phyloP scores from a whole-genome alignment of 2,888 invertebrate species.

The Bhutanitis thaidina region DNA sequence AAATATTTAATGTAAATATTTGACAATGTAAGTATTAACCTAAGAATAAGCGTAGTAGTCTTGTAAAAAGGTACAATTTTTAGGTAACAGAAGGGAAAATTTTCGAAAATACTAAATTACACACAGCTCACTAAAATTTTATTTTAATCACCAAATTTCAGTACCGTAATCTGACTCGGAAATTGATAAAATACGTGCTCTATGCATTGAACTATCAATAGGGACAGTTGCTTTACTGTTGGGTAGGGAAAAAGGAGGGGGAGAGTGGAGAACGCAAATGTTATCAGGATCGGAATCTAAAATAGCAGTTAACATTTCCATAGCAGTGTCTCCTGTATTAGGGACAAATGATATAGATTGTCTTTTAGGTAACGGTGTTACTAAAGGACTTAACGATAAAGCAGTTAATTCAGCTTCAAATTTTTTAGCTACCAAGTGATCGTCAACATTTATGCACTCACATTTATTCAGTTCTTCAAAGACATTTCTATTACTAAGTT shows the following conservation, averaged over 20 bases:
- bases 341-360: constrained; percentile 63
- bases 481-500: constrained; percentile 56
- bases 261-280: constrained; percentile 58
- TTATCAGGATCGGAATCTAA: constrained; percentile 72
- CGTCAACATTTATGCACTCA: constrained; percentile 48
- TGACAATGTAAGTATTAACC: constrained; percentile 17
- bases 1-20: constrained; percentile 11
- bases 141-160: constrained; percentile 85
- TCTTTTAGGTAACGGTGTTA: constrained; percentile 63
- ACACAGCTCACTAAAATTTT: background rate
- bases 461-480: constrained; percentile 53
- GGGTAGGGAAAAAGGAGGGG: constrained; percentile 69
- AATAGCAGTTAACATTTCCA: constrained; percentile 68
- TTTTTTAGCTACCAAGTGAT: constrained; percentile 44
- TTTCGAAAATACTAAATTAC: constrained; percentile 5
- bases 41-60: constrained; percentile 31
- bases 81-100: constrained; percentile 28
- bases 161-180: constrained; percentile 82
- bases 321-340: constrained; percentile 56
- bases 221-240: constrained; percentile 83
- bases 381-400: constrained; percentile 65
- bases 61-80: constrained; percentile 20
- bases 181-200: constrained; percentile 83
- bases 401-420: constrained; percentile 65
- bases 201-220: constrained; percentile 80